Percentiles rank a stretch among this genome's conserved stretches.
These are phyloP conservation scores for Desmophyllum pertusum DNA, from an alignment of 92 coral and sea anemone species.

Conservation along the genomic window DNA sequence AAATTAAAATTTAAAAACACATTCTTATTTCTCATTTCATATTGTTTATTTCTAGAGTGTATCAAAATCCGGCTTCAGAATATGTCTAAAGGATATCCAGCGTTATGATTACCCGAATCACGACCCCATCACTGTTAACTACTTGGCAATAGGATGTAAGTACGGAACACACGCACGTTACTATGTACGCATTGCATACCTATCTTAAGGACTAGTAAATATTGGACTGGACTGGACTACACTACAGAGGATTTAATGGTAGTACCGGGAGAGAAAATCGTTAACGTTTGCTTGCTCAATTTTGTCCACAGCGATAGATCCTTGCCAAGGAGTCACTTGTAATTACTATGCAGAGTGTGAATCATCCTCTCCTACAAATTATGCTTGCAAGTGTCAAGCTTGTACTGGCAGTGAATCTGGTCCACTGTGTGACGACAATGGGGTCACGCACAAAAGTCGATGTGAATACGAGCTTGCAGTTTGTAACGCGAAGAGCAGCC, in stretches of 20 bases:
- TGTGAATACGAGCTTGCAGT: slow-evolving; percentile 33
- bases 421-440: slow-evolving; percentile 55
- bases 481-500: slow-evolving; percentile 45
- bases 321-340: slow-evolving; percentile 61
- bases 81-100: slow-evolving; percentile 81
- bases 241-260: background rate
- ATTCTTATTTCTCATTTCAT: background rate
- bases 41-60: background rate
- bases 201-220: too few species aligned
- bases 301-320: slow-evolving; percentile 66
- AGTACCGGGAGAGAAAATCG: too few species aligned
- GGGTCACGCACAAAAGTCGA: slow-evolving; percentile 53
- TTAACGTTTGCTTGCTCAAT: background rate
- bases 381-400: slow-evolving; percentile 56
- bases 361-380: slow-evolving; percentile 25
- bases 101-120: slow-evolving; percentile 68
- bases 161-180: background rate
- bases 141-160: slow-evolving; percentile 81
- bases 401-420: slow-evolving; percentile 16
- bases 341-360: slow-evolving; percentile 49
- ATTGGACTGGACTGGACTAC: background rate
- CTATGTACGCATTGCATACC: background rate
- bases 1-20: too few species aligned
- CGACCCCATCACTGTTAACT: slow-evolving; percentile 70
- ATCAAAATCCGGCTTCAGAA: background rate